Evolutionary conservation across 2,888 invertebrate genomes (phyloP), one percentile per base, ranked within the genome.

Genomic region (Lycia hirtaria): DNA sequence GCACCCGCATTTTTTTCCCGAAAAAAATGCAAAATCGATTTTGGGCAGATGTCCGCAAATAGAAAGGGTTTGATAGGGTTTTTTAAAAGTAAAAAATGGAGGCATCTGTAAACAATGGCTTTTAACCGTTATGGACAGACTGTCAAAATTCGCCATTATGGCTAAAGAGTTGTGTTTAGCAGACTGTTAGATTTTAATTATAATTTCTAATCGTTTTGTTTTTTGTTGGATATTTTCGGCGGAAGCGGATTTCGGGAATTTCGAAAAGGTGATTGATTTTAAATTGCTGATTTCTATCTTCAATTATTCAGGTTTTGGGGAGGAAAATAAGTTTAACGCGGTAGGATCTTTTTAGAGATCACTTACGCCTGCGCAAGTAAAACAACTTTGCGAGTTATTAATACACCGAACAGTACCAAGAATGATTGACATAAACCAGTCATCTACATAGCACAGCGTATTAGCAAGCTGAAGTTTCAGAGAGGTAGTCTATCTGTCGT

Each of bases 1-100:
- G 88, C 89, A 81, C 81, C 87, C 80, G 85, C 69, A 71, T 73
- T 85, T 87, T 90, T 89, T 88, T 80, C 65, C 52, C 56, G 57
- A 73, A 87, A 89, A 89, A 89, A 91, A 89, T 85, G 88, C 86
- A 81, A 89, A 90, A 89, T 88, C 84, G 87, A 88, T 89, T 90
- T 67, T 88, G 84, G 87, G 89, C 92, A 92, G 92, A 91, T 92
- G 92, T 87, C 88, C 83, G 78, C 82, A 83, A 82, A 85, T 85
- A 87, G 84, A 90, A 89, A 88, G 88, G 90, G 89, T 91, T 90
- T 87, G 84, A 87, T 87, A 73, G 73, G 72, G 67, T 76, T 78
- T 81, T 83, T 76, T 72, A 43, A n/a, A 24, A 63, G 66, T 75
- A 83, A 87, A 87, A 88, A 88, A 83, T 78, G 73, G 77, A 79